A percentile compares a stretch with the other conserved stretches of the same genome.
These are phyloP conservation scores for Pteromalus puparum DNA, from an alignment of 1,140 invertebrate species.

Conservation along the genomic window DNA sequence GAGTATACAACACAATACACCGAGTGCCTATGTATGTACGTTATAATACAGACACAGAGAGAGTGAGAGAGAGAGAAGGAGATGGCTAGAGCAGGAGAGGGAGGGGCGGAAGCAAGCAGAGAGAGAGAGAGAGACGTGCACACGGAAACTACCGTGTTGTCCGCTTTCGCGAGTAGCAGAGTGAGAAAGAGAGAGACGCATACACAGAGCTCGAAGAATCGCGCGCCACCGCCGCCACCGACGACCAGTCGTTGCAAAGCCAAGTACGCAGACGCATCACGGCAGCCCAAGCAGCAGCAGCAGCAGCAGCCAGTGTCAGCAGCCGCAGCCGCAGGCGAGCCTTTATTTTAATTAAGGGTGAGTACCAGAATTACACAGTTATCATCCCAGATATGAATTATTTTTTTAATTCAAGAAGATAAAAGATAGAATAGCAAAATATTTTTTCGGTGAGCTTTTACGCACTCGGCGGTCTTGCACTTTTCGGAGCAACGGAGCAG, in stretches of 20 bases:
- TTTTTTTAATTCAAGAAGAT: too few relatives aligned
- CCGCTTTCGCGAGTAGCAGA: neutral
- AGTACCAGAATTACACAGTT: neutral
- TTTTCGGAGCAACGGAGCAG: too few relatives aligned
- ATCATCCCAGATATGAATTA: neutral
- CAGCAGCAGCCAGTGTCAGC: neutral
- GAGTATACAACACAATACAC: neutral
- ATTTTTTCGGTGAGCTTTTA: too few relatives aligned
- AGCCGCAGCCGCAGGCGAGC: slow-evolving; percentile 24
- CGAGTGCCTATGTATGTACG: neutral
- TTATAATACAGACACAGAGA: neutral
- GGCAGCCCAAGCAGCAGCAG: slow-evolving; percentile 16
- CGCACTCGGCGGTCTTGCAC: too few relatives aligned
- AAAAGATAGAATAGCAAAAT: too few relatives aligned
- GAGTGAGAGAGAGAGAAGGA: neutral
- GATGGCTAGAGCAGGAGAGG: neutral
- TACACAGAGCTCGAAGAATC: neutral
- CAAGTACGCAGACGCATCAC: slow-evolving; percentile 41
- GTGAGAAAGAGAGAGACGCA: neutral
- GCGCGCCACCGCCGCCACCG: slow-evolving; percentile 12
- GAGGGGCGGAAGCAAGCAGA: neutral
- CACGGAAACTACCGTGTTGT: neutral
- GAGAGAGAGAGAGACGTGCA: neutral
- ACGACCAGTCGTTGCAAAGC: slow-evolving; percentile 41
- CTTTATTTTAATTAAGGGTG: slow-evolving; percentile 2